Evolutionary conservation across 2,888 invertebrate species (phyloP).

Genomic region (Diaphora mendica): DNA sequence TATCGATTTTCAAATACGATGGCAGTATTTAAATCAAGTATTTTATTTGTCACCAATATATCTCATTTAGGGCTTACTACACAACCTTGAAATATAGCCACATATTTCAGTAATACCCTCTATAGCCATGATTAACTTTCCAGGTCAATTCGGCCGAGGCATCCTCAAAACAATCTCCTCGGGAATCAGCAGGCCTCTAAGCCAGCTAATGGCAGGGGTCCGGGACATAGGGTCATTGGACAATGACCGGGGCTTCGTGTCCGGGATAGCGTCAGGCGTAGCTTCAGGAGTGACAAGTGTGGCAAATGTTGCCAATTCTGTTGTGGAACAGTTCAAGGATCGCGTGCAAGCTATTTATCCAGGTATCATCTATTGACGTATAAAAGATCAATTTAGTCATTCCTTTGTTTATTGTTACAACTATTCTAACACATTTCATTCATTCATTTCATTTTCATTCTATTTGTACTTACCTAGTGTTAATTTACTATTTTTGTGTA

Average conservation of each 20-base stretch:
- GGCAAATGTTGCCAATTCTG: conserved; percentile 72
- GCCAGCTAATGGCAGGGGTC: conserved; percentile 86
- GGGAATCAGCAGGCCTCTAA: conserved; percentile 82
- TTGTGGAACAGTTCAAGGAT: conserved; percentile 82
- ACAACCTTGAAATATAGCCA: not conserved
- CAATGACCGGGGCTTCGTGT: conserved; percentile 86
- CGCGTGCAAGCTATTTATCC: conserved; percentile 86
- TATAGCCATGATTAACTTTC: conserved; percentile 12
- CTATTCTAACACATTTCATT: not conserved
- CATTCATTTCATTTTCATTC: too few relatives aligned
- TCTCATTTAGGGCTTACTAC: too few relatives aligned
- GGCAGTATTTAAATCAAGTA: not conserved
- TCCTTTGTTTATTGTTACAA: not conserved
- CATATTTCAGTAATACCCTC: not conserved
- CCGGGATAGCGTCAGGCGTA: conserved; percentile 75
- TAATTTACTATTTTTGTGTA: too few relatives aligned
- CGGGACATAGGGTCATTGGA: conserved; percentile 87
- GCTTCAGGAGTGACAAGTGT: conserved; percentile 78
- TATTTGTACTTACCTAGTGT: too few relatives aligned
- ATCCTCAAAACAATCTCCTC: conserved; percentile 77
- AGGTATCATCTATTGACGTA: conserved; percentile 65
- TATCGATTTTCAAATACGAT: not conserved
- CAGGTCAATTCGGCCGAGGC: conserved; percentile 82
- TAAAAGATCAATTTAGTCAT: not conserved
- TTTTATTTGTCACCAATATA: too few relatives aligned